Percentiles rank a stretch among this genome's conserved stretches.
phyloP scores from a whole-genome alignment of 2,113 vertebrate genomes.

The Megaleporinus macrocephalus region DNA sequence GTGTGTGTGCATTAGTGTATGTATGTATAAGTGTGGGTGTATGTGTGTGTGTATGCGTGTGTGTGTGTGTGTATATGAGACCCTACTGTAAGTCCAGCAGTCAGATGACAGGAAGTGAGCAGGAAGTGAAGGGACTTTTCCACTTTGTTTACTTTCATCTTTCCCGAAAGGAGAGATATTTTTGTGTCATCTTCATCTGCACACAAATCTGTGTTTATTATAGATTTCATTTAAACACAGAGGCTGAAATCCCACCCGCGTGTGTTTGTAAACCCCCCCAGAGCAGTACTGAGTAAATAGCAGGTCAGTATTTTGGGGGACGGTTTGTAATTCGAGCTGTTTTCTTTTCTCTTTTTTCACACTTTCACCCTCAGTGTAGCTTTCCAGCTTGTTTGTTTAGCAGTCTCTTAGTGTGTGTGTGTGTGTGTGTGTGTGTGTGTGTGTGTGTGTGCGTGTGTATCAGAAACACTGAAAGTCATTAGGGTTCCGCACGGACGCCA shows the following conservation, averaged over 20 bases:
- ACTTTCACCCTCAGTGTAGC: not conserved
- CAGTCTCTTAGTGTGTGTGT: not conserved
- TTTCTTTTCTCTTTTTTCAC: slow-evolving; percentile 47
- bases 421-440: slow-evolving; percentile 25
- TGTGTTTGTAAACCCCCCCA: too few relatives aligned
- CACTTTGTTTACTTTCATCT: slow-evolving; percentile 75
- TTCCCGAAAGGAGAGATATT: slow-evolving; percentile 66
- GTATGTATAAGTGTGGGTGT: too few relatives aligned
- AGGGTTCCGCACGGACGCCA: slow-evolving; percentile 10
- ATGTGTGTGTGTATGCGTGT: slow-evolving; percentile 45
- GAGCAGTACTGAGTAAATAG: too few relatives aligned
- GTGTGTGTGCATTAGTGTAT: too few relatives aligned
- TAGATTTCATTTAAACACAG: not conserved
- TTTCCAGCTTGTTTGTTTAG: slow-evolving; percentile 15
- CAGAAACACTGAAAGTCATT: slow-evolving; percentile 33
- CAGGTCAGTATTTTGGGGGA: not conserved
- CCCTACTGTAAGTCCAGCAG: slow-evolving; percentile 44
- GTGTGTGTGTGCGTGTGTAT: slow-evolving; percentile 17
- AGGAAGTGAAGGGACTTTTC: slow-evolving; percentile 78
- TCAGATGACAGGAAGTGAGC: slow-evolving; percentile 69
- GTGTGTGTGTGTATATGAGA: slow-evolving; percentile 49
- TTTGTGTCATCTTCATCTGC: too few relatives aligned
- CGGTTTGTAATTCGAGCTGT: slow-evolving; percentile 27
- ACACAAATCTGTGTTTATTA: not conserved
- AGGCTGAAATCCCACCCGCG: not conserved